Evolutionary conservation across 92 coral and sea anemone genomes (phyloP), one percentile per base, ranked within the genome.

Genomic region (Virgularia gustaviana): DNA sequence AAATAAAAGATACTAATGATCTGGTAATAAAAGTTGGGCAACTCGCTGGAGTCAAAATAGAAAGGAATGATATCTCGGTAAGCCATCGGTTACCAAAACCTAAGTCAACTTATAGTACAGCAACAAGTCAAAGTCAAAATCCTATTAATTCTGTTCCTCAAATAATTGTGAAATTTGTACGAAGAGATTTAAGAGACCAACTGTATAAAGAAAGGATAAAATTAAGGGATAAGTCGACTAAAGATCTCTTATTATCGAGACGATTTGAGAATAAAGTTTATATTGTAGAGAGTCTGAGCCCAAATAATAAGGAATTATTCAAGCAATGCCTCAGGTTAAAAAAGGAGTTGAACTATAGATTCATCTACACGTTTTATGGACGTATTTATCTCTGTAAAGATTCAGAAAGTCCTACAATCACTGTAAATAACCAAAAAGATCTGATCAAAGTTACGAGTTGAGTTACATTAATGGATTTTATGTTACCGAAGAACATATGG

Each of bases 371-470:
- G 33, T 39, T 55, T 33, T 71, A 71, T 71, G 76, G 65, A 31
- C 38, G 49, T 31, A 71, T 33, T 23, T 71, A 41, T 51, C 65
- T 71, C 38, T 43, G 77, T n/a, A 71, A 71, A 31, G 77, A 71
- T 39, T 15, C 65, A 15, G 44, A 71, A 4, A 71, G 77, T 20
- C 65, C 65, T 49, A 49, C 30, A 33, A 71, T 51, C 15, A 31
- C 24, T 34, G 29, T 71, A 24, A 27, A 31, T 20, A 71, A 24
- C 54, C 25, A 52, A 45, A 52, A 52, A 20, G 65, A 71, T 51
- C 41, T 70, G 63, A 20, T 2, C 10, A 25, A 25, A 7, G 5
- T 57, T 18, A 3, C 6, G 4, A 57, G 64, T 12, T 27, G 6
- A 55, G 31, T 20, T 55, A 5, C 16, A 18, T 16, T 25, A 55